These are phyloP conservation scores for Amiota communis DNA, from an alignment of 2,888 invertebrate species.

Conservation along the genomic window DNA sequence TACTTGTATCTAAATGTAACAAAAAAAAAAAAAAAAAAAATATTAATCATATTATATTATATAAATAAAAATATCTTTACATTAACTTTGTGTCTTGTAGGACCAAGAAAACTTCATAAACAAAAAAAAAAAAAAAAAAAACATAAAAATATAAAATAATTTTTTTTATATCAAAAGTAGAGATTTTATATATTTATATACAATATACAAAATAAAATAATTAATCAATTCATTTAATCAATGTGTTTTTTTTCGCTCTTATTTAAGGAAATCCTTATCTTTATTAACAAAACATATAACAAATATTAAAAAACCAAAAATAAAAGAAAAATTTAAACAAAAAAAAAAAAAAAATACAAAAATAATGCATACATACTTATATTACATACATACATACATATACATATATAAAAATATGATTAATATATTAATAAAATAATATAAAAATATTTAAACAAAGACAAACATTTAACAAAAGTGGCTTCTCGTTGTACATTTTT, in stretches of 20 bases:
- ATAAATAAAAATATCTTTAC: conserved; percentile 35
- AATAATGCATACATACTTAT: no score
- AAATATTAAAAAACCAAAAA: background rate
- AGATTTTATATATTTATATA: conserved; percentile 5
- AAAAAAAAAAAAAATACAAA: background rate
- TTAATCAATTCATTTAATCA: no score
- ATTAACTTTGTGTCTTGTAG: conserved; percentile 38
- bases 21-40: background rate
- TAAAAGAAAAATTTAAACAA: background rate
- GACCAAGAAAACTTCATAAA: background rate
- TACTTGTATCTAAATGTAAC: no score
- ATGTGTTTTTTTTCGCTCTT: no score
- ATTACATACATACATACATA: background rate
- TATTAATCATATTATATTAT: background rate
- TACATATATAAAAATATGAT: background rate
- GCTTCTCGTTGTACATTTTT: conserved; percentile 24
- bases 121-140: conserved; percentile 30
- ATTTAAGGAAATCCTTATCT: no score
- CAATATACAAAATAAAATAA: background rate
- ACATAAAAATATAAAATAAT: conserved; percentile 32
- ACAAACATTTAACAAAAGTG: conserved; percentile 23
- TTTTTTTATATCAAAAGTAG: background rate
- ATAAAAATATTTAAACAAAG: background rate
- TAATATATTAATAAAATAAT: background rate
- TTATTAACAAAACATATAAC: no score